Conservation (phyloP, 35 echinoderm and acorn worm species). For the Holothuria glaberrima region DNA sequence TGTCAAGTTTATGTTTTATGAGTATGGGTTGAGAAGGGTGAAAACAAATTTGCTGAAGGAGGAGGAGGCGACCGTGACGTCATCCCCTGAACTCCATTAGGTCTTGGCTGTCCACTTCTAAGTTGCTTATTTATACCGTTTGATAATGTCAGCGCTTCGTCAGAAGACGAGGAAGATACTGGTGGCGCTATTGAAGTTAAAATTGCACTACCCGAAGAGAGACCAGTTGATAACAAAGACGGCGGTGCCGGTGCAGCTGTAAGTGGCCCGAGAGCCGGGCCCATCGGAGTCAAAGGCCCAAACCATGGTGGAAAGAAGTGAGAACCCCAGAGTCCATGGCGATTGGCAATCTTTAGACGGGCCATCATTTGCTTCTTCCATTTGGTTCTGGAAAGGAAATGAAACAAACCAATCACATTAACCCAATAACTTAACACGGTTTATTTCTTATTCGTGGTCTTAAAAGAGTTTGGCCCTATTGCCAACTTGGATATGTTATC, state of each 20-base stretch:
- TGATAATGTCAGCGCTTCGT: background rate
- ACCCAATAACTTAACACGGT: too few species aligned
- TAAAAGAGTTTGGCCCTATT: too few species aligned
- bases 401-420: background rate
- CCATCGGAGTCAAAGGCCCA: conserved; percentile 66
- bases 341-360: conserved; percentile 93
- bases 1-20: conserved; percentile 1
- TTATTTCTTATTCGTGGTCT: too few species aligned
- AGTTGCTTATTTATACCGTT: conserved; percentile 27
- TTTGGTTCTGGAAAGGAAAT: conserved; percentile 82
- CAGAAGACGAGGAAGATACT: background rate
- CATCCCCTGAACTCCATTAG: background rate
- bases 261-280: conserved; percentile 2
- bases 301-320: conserved; percentile 91
- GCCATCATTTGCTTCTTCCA: conserved; percentile 99
- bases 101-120: background rate
- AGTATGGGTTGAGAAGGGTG: background rate
- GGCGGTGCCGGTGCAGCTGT: conserved; percentile 2
- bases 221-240: background rate
- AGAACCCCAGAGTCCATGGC: conserved; percentile 92
- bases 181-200: conserved; percentile 3
- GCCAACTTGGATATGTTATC: too few species aligned
- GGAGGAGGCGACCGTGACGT: background rate
- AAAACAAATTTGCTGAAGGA: conserved; percentile 4
- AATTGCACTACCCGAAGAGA: background rate